Conservation (phyloP, 2,113 vertebrate genomes). For the Telmatochromis bifrenatus region DNA sequence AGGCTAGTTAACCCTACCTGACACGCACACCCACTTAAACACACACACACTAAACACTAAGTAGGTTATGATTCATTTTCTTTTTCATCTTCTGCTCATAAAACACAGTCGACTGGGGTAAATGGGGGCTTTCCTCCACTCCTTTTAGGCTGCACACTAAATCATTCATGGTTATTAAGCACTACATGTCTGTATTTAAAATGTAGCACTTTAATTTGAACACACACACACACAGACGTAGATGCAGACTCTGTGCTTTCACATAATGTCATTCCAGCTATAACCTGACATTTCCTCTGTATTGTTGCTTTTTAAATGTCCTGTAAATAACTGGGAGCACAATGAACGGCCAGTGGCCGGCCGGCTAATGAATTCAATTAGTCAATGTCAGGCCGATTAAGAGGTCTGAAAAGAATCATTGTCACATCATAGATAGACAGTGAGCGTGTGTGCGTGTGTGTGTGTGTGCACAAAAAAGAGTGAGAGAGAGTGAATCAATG, state of each 20-base stretch:
- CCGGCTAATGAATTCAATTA: slow-evolving; percentile 63
- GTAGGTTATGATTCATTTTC: slow-evolving; percentile 64
- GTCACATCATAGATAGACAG: slow-evolving; percentile 31
- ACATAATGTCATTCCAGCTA: slow-evolving; percentile 9
- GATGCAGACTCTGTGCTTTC: neutral
- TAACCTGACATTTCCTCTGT: slow-evolving; percentile 51
- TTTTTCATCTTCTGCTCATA: slow-evolving; percentile 50
- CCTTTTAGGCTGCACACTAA: slow-evolving; percentile 29
- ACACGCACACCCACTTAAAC: slow-evolving; percentile 1
- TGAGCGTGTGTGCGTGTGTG: neutral
- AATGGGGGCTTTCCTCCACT: slow-evolving; percentile 24
- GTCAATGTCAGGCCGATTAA: slow-evolving; percentile 47
- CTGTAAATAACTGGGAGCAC: slow-evolving; percentile 57
- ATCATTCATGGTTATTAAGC: slow-evolving; percentile 43
- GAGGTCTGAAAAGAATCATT: slow-evolving; percentile 54
- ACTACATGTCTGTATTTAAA: slow-evolving; percentile 15
- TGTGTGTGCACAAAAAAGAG: neutral
- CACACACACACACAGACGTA: neutral
- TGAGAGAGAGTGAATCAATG: slow-evolving; percentile 20
- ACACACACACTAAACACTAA: slow-evolving; percentile 18
- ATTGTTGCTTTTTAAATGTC: slow-evolving; percentile 44
- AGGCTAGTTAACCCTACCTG: slow-evolving; percentile 41
- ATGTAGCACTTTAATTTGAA: neutral
- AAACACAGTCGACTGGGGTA: slow-evolving; percentile 39
- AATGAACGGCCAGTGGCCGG: slow-evolving; percentile 2